Evolutionary conservation across 2,888 invertebrate genomes (phyloP).

Genomic region (Pseudoips prasinana): DNA sequence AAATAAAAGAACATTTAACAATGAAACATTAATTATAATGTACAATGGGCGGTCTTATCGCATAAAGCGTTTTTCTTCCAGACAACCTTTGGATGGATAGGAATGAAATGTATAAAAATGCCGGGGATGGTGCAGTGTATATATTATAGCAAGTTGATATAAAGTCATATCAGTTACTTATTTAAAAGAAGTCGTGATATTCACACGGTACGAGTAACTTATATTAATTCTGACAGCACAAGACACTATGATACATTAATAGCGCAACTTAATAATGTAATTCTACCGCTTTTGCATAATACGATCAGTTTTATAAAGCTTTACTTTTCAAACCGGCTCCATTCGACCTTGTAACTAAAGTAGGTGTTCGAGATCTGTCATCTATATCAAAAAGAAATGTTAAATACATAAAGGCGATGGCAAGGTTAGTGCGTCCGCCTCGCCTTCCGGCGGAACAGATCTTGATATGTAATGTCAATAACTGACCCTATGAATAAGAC

Average conservation of each 20-base stretch:
- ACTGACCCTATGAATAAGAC: constrained; percentile 27
- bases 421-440: constrained; percentile 50
- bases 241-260: constrained; percentile 14
- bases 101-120: too few relatives aligned
- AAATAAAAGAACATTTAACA: too few relatives aligned
- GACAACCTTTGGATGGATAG: too few relatives aligned
- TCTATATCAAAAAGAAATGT: constrained; percentile 43
- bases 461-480: constrained; percentile 29
- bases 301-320: constrained; percentile 42
- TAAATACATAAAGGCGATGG: constrained; percentile 36
- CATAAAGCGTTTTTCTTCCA: too few relatives aligned
- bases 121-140: too few relatives aligned
- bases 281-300: constrained; percentile 45
- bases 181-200: too few relatives aligned
- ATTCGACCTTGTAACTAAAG: constrained; percentile 54
- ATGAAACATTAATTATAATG: too few relatives aligned
- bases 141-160: too few relatives aligned
- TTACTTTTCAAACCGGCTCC: constrained; percentile 56
- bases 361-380: constrained; percentile 51
- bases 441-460: constrained; percentile 52
- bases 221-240: too few relatives aligned
- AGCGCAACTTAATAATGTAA: constrained; percentile 25
- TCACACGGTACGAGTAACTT: too few relatives aligned
- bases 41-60: too few relatives aligned
- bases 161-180: too few relatives aligned